Conservation (phyloP, 2,113 vertebrate genomes). For the Ranitomeya imitator region DNA sequence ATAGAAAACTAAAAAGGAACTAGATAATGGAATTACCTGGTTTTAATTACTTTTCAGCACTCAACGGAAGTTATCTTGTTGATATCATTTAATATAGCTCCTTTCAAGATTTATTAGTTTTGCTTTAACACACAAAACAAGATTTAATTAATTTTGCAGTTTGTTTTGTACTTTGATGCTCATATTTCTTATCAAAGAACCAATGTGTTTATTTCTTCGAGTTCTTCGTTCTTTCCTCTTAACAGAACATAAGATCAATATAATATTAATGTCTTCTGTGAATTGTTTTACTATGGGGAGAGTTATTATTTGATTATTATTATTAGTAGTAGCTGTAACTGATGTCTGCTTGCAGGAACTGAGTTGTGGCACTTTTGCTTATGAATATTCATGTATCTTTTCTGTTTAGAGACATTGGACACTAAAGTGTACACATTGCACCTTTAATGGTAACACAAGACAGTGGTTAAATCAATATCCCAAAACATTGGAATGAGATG, state of each 20-base stretch:
- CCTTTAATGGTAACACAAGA: not conserved
- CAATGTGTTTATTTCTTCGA: slow-evolving; percentile 2
- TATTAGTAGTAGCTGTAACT: not conserved
- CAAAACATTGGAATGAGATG: not conserved
- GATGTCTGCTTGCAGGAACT: not conserved
- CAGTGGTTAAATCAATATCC: not conserved
- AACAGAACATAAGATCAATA: slow-evolving; percentile 10
- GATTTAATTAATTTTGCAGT: slow-evolving; percentile 42
- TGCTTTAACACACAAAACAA: slow-evolving; percentile 13
- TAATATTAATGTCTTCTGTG: slow-evolving; percentile 14
- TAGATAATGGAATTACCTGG: slow-evolving; percentile 11
- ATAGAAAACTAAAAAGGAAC: slow-evolving; percentile 8
- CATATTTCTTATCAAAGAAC: slow-evolving; percentile 32
- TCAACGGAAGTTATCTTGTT: slow-evolving; percentile 30
- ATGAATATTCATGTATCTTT: not conserved
- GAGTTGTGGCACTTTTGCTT: no score
- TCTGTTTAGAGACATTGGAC: not conserved
- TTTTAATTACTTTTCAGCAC: slow-evolving; percentile 46
- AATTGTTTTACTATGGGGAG: not conserved
- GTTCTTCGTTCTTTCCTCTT: not conserved
- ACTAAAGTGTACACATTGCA: not conserved
- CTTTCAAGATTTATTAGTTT: slow-evolving; percentile 47
- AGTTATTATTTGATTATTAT: not conserved
- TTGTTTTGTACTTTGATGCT: slow-evolving; percentile 28
- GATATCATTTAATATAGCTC: slow-evolving; percentile 43